Evolutionary conservation across 2,113 vertebrate genomes (phyloP).

Genomic region (Peromyscus polionotus): DNA sequence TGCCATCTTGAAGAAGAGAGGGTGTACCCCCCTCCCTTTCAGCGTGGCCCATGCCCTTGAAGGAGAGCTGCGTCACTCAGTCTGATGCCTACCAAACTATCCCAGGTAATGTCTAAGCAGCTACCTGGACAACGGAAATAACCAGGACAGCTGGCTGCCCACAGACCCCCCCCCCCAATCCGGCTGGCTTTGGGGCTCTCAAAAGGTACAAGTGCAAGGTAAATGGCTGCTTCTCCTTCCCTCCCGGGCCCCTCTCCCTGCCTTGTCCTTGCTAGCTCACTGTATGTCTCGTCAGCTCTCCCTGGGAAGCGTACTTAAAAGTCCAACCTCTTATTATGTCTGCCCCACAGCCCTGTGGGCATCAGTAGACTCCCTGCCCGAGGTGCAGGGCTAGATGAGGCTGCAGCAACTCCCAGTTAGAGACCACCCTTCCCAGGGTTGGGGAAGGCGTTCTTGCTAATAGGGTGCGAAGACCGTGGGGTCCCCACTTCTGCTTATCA

Average conservation of each 20-base stretch:
- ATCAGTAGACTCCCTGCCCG: not conserved
- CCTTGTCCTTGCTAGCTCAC: not conserved
- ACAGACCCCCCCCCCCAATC: not conserved
- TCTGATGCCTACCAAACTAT: not conserved
- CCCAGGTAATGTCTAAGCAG: not conserved
- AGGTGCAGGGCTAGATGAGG: not conserved
- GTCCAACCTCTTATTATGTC: not conserved
- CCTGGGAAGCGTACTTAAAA: not conserved
- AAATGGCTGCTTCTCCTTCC: not conserved
- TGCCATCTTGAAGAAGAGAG: not conserved
- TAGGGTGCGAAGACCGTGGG: too few relatives aligned
- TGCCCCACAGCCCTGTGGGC: not conserved
- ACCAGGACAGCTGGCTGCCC: not conserved
- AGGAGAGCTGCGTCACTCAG: not conserved
- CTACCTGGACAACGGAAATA: not conserved
- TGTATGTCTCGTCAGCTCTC: not conserved
- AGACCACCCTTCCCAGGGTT: not conserved
- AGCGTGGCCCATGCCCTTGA: not conserved
- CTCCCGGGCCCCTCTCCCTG: not conserved
- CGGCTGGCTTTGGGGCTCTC: not conserved
- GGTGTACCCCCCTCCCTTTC: too few relatives aligned
- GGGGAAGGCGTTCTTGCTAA: too few relatives aligned
- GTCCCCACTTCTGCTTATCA: not conserved
- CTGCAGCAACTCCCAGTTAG: not conserved
- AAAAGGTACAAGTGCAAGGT: not conserved